Percentiles rank a stretch among this genome's conserved stretches.
Evolutionary conservation across 92 coral and sea anemone genomes (phyloP).

Genomic region (Blastomussa wellsi): DNA sequence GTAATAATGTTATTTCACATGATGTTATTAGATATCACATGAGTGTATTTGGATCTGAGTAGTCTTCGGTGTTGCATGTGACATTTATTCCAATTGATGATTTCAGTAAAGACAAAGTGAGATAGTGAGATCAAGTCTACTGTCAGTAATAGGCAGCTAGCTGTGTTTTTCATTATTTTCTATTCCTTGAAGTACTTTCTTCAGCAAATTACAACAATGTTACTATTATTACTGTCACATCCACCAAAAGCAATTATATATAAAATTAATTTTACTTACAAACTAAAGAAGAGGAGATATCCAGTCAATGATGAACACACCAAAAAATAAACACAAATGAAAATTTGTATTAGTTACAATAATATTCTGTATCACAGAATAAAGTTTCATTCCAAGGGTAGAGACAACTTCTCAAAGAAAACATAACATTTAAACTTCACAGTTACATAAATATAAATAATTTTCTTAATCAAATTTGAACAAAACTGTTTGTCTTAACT

Average conservation of each 20-base stretch:
- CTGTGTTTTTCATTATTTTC: no score
- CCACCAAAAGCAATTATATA: not conserved
- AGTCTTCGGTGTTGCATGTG: no score
- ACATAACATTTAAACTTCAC: not conserved
- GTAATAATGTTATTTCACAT: no score
- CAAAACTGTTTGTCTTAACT: not conserved
- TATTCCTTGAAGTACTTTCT: not conserved
- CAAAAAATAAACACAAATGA: not conserved
- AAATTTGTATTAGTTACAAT: not conserved
- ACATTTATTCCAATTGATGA: no score
- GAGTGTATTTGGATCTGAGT: no score
- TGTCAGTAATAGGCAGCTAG: no score
- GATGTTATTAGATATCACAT: no score
- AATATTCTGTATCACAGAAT: not conserved
- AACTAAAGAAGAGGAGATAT: conserved; percentile 5
- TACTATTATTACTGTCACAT: not conserved
- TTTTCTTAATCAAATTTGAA: no score
- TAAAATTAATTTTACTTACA: conserved; percentile 26
- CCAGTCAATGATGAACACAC: not conserved
- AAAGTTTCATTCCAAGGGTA: not conserved
- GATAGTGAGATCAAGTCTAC: no score
- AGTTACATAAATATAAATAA: no score
- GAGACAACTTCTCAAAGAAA: not conserved
- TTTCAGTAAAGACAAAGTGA: no score
- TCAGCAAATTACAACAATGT: not conserved